Evolutionary conservation across 2,888 invertebrate genomes (phyloP).

Genomic region (Xanthorhoe designata): DNA sequence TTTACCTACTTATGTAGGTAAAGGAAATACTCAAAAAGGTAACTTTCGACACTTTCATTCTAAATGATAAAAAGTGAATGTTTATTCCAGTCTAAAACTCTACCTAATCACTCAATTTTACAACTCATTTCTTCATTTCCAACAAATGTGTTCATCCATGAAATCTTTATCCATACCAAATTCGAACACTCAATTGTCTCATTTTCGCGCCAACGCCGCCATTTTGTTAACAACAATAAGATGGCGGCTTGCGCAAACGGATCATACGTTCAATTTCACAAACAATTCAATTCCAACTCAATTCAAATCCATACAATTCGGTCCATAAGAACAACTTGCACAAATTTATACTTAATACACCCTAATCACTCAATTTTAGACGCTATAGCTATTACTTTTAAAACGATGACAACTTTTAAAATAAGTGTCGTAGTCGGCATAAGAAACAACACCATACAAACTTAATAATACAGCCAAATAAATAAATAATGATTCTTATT

Average conservation of each 20-base stretch:
- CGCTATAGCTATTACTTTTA: constrained; percentile 1
- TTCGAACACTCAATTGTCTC: constrained; percentile 52
- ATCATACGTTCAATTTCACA: constrained; percentile 72
- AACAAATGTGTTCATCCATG: background rate
- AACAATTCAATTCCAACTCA: constrained; percentile 62
- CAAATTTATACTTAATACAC: constrained; percentile 9
- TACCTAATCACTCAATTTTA: background rate
- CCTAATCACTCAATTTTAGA: background rate
- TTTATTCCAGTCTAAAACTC: background rate
- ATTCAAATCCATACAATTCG: constrained; percentile 64
- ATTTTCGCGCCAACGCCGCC: constrained; percentile 58
- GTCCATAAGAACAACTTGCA: constrained; percentile 45
- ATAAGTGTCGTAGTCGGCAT: constrained; percentile 5
- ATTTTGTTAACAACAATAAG: constrained; percentile 59
- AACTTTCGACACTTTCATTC: background rate
- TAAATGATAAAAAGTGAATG: background rate
- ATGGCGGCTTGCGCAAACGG: constrained; percentile 62
- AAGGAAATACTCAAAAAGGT: too few species aligned
- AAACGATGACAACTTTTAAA: background rate
- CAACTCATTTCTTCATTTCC: background rate
- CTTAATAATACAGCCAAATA: background rate
- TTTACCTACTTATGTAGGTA: too few species aligned
- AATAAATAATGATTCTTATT: constrained; percentile 39
- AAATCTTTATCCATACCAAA: constrained; percentile 22
- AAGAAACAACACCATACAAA: constrained; percentile 11